Conservation (phyloP, 2,797 vertebrate genomes). For the Pangasius sanitwongsei region DNA sequence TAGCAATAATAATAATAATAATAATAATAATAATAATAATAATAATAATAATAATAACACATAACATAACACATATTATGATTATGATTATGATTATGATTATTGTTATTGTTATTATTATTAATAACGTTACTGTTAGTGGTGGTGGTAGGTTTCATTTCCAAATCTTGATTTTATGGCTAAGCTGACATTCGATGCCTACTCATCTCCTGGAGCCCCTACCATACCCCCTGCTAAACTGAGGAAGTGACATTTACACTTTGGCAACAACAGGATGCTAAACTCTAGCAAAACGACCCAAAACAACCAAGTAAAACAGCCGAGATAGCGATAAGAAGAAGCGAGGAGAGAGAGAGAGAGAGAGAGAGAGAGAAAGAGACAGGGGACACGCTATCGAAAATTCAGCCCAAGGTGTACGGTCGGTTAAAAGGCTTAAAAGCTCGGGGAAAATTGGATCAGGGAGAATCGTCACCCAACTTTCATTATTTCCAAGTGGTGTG, state of each 20-base stretch:
- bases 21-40: slow-evolving; percentile 10
- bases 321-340: slow-evolving; percentile 58
- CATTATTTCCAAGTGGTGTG: slow-evolving; percentile 99
- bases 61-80: slow-evolving; percentile 13
- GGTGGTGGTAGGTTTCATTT: background rate
- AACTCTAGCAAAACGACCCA: slow-evolving; percentile 19
- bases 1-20: background rate
- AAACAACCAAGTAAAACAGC: slow-evolving; percentile 24
- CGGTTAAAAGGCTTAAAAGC: slow-evolving; percentile 99
- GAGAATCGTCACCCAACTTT: slow-evolving; percentile 99
- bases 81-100: slow-evolving; percentile 7
- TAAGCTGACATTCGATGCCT: background rate
- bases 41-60: background rate
- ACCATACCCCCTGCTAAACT: slow-evolving; percentile 75
- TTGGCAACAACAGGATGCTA: slow-evolving; percentile 10
- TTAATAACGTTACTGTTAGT: background rate
- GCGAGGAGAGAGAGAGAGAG: slow-evolving; percentile 40
- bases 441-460: slow-evolving; percentile 99
- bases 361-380: slow-evolving; percentile 48
- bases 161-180: background rate
- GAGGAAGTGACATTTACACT: slow-evolving; percentile 77
- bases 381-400: slow-evolving; percentile 85
- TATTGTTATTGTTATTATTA: slow-evolving; percentile 31
- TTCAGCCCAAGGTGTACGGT: slow-evolving; percentile 96
- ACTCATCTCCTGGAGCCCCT: slow-evolving; percentile 35